These are phyloP conservation scores for Drosophila dives DNA, from an alignment of 2,888 invertebrate species.

Conservation along the genomic window DNA sequence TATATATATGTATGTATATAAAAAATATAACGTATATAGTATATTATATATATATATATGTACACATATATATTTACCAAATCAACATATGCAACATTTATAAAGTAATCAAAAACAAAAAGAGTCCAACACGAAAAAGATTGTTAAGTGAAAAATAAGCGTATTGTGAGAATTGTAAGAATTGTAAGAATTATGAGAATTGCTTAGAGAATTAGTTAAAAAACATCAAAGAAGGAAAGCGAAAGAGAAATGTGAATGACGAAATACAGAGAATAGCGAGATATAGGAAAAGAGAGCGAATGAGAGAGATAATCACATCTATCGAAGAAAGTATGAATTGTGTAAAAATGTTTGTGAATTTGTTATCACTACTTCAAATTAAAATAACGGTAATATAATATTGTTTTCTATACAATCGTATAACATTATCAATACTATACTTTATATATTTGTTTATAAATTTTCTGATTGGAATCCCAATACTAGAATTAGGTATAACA, in stretches of 20 bases:
- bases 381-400: slow-evolving; percentile 26
- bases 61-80: slow-evolving; percentile 13
- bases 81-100: slow-evolving; percentile 47
- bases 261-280: not conserved
- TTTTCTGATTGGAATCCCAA: slow-evolving; percentile 11
- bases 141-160: slow-evolving; percentile 59
- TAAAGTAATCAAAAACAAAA: slow-evolving; percentile 33
- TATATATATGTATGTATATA: slow-evolving; percentile 23
- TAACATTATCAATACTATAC: slow-evolving; percentile 14
- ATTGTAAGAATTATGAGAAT: slow-evolving; percentile 34
- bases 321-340: slow-evolving; percentile 9
- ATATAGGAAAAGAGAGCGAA: not conserved
- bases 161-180: slow-evolving; percentile 69
- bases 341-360: slow-evolving; percentile 34
- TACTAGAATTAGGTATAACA: slow-evolving; percentile 13
- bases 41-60: slow-evolving; percentile 9
- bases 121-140: slow-evolving; percentile 13
- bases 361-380: slow-evolving; percentile 41
- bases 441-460: not conserved
- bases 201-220: slow-evolving; percentile 53
- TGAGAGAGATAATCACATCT: not conserved
- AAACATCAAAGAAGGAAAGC: not conserved
- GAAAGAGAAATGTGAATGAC: not conserved
- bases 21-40: slow-evolving; percentile 1
- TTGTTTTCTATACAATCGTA: slow-evolving; percentile 47